These are phyloP conservation scores for Calliscelio sp. DNA, from an alignment of 2,888 invertebrate species.

Conservation along the genomic window DNA sequence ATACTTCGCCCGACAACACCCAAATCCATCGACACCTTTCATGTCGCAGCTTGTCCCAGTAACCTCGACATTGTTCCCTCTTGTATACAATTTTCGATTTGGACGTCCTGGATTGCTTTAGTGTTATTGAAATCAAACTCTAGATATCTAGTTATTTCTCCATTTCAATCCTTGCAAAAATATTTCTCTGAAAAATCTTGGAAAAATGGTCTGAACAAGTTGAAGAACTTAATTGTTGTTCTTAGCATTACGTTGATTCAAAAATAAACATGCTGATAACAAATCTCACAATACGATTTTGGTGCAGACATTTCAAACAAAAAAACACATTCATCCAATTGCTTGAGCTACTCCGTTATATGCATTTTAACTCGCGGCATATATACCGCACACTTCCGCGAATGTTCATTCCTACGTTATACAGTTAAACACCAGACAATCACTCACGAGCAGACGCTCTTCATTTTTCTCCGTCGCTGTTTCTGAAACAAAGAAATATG, in stretches of 20 bases:
- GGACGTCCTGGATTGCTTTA: conserved; percentile 32
- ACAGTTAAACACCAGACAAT: conserved; percentile 59
- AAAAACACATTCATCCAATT: no score
- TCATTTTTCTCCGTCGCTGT: conserved; percentile 49
- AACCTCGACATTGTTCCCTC: conserved; percentile 25
- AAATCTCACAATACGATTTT: no score
- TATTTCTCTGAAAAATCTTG: no score
- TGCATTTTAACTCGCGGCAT: conserved; percentile 6
- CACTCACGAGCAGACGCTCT: conserved; percentile 52
- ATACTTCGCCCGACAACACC: conserved; percentile 22
- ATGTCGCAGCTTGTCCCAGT: conserved; percentile 27
- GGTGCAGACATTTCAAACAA: no score
- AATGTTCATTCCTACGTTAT: conserved; percentile 55
- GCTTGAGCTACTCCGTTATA: no score
- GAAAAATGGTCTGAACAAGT: no score
- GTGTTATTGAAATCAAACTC: conserved; percentile 20
- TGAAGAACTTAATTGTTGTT: no score
- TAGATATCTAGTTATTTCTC: no score
- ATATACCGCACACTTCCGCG: not conserved
- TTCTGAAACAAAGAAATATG: conserved; percentile 58
- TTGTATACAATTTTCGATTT: conserved; percentile 18
- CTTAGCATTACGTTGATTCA: no score
- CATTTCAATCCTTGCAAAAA: no score
- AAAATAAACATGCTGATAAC: no score
- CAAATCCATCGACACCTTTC: conserved; percentile 53